A percentile compares a stretch with the other conserved stretches of the same genome.
phyloP scores from a whole-genome alignment of 2,113 vertebrate genomes.

The Genyomyrus donnyi region DNA sequence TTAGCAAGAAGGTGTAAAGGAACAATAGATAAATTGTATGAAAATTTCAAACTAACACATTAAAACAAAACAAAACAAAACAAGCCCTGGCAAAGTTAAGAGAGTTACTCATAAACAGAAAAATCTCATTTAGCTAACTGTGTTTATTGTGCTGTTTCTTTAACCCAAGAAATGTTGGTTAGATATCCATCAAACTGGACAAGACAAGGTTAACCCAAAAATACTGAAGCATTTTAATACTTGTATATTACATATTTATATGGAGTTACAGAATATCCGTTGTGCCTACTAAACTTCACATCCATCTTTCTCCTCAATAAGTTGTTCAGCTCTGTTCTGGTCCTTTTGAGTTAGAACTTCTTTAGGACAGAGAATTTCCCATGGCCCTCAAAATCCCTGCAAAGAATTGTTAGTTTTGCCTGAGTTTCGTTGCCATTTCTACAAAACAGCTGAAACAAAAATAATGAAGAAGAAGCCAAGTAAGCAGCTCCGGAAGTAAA shows the following conservation, averaged over 20 bases:
- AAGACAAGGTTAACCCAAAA: neutral
- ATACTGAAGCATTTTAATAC: constrained; percentile 8
- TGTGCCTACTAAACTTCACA: neutral
- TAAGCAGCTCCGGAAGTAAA: neutral
- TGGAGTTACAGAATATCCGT: neutral
- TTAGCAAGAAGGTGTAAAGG: neutral
- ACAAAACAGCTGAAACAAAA: constrained; percentile 12
- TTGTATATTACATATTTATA: neutral
- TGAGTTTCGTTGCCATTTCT: constrained; percentile 13
- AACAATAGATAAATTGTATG: neutral
- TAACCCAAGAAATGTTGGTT: neutral
- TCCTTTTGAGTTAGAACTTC: constrained; percentile 16
- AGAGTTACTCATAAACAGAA: constrained; percentile 5
- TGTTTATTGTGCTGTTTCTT: constrained; percentile 11
- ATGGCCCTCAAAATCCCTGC: constrained; percentile 7
- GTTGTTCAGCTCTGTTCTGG: constrained; percentile 6
- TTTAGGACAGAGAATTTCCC: constrained; percentile 13
- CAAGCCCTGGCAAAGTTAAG: neutral
- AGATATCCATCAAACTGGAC: neutral
- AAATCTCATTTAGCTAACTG: constrained; percentile 5
- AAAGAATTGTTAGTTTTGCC: constrained; percentile 18
- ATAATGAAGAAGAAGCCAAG: neutral
- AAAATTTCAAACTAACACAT: neutral
- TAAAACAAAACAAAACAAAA: constrained; percentile 1
- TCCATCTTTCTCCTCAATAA: constrained; percentile 9